Evolutionary conservation across 1,140 invertebrate genomes (phyloP), one percentile per base, ranked within the genome.

Genomic region (Myzus persicae): DNA sequence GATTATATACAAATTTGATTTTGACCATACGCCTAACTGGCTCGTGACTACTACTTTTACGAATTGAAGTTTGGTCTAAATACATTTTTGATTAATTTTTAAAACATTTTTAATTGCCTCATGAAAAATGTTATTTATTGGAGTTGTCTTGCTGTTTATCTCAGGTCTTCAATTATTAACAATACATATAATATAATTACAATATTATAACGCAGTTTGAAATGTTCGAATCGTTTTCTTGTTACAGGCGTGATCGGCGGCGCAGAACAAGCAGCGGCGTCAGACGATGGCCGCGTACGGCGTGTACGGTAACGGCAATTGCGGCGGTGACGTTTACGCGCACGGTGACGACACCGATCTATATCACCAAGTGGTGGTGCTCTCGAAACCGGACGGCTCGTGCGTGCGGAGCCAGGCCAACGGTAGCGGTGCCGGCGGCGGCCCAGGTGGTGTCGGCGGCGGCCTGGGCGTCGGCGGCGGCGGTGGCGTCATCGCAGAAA

Each of bases 361-460:
- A 24, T 93, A 93, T 40, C 81, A 93, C 36, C 91, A 93, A 18
- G 91, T 93, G 46, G 91, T 93, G 2, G 91, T 93, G 91, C 91
- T 93, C 22, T 93, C 91, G n/a, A 93, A 93, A 51, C 91, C 91
- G 9, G 91, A 93, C 81, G 91, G 91, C 14, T 84, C 91, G 44
- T 81, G 91, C 76, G n/a, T 93, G 7, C 40, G 91, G 36, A 93
- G 91, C 20, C 91, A 93, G 5, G 91, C 81, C 2, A 93, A 93
- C 48, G 91, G 91, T 1, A 82, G 36, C 11, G 81, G 81, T 4
- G 22, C 0, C n/a, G 5, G 91, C 2, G 42, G 9, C 42, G 82
- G 76, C 7, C 38, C 2, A 1, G 38, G 81, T 5, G 38, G 81
- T 5, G 22, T 0, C n/a, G 14, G 91, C 7, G 42, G 9, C 42